Percentiles rank a stretch among this genome's conserved stretches.
phyloP scores from a whole-genome alignment of 2,888 invertebrate species.

The Willowsia nigromaculata region DNA sequence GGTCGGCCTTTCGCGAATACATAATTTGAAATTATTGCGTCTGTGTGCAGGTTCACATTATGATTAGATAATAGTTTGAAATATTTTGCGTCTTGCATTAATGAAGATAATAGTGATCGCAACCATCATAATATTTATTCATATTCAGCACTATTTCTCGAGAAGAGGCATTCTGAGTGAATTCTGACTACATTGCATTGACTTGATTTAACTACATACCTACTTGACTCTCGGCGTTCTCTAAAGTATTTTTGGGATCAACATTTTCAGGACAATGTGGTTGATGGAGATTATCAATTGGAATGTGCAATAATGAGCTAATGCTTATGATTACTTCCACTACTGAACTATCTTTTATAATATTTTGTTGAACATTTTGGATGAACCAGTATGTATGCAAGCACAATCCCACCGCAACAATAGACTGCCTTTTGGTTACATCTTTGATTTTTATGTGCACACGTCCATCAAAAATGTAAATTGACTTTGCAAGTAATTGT shows the following conservation, averaged over 20 bases:
- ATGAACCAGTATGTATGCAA: background rate
- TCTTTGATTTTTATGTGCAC: too few species aligned
- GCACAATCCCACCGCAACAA: too few species aligned
- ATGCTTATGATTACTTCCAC: background rate
- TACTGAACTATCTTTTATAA: too few species aligned
- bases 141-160: background rate
- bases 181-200: background rate
- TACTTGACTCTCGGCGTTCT: background rate
- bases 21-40: slow-evolving; percentile 22
- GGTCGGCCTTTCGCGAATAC: slow-evolving; percentile 9
- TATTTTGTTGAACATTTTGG: background rate
- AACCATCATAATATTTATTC: slow-evolving; percentile 26
- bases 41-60: background rate
- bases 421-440: too few species aligned
- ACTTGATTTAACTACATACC: background rate
- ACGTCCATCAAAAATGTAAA: too few species aligned
- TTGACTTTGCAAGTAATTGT: too few species aligned
- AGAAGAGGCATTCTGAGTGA: background rate
- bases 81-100: slow-evolving; percentile 24
- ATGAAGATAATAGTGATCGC: slow-evolving; percentile 27
- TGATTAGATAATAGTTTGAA: slow-evolving; percentile 28
- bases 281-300: background rate
- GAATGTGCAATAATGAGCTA: background rate
- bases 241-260: background rate
- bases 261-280: background rate